phyloP scores from a whole-genome alignment of 1,140 invertebrate genomes.

The Apolygus lucorum region DNA sequence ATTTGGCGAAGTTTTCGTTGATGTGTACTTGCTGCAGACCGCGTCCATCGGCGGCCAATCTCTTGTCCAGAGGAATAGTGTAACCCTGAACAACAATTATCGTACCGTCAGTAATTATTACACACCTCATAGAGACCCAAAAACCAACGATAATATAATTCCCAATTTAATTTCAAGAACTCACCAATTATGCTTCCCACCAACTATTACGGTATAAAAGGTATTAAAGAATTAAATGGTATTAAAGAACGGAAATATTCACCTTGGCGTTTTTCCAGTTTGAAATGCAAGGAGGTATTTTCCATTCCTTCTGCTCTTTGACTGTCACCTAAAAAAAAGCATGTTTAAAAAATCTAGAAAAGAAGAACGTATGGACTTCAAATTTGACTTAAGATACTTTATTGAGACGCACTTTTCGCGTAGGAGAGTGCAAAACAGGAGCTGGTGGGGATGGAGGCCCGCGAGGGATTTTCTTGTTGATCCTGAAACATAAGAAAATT shows the following conservation, averaged over 20 bases:
- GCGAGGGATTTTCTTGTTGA: constrained; percentile 91
- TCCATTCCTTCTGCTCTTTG: constrained; percentile 99
- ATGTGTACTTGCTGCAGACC: constrained; percentile 95
- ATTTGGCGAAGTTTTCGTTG: constrained; percentile 98
- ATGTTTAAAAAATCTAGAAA: no score
- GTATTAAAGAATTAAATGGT: no score
- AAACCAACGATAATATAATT: no score
- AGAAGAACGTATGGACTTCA: no score
- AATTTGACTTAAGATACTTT: no score
- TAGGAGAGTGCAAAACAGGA: constrained; percentile 94
- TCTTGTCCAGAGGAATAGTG: constrained; percentile 96
- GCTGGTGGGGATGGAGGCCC: constrained; percentile 97
- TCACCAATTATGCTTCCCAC: no score
- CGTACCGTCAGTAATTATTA: no score
- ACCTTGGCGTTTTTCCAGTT: constrained; percentile 99
- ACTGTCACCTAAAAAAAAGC: constrained; percentile 59
- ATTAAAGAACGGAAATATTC: constrained; percentile 32
- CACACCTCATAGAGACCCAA: no score
- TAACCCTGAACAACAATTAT: constrained; percentile 81
- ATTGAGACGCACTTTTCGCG: constrained; percentile 70
- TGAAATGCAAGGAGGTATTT: constrained; percentile 98
- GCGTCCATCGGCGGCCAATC: constrained; percentile 93
- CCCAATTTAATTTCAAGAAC: no score
- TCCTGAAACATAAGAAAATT: constrained; percentile 47
- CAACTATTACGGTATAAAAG: no score